Percentiles rank a stretch among this genome's conserved stretches.
Conservation (phyloP, 2,888 invertebrate genomes). For the Monopis laevigella region DNA sequence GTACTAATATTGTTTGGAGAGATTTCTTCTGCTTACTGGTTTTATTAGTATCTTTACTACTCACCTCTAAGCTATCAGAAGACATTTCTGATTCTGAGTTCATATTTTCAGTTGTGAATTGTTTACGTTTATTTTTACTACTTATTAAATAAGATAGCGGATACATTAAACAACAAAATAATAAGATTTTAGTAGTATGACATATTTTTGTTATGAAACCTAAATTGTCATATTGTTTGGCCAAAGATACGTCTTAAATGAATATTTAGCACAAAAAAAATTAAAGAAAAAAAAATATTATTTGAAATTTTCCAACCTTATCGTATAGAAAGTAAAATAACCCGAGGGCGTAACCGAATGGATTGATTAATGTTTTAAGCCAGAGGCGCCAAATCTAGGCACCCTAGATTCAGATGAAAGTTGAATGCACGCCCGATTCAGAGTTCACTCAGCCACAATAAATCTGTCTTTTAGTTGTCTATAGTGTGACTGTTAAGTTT, state of each 20-base stretch:
- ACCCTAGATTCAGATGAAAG: constrained; percentile 6
- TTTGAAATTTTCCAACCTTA: too few species aligned
- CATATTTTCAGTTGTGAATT: constrained; percentile 34
- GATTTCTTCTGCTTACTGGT: constrained; percentile 15
- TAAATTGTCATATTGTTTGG: too few species aligned
- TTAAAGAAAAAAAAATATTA: too few species aligned
- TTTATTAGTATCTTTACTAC: constrained; percentile 29
- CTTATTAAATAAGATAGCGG: constrained; percentile 31
- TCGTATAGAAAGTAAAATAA: too few species aligned
- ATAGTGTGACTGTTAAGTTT: neutral
- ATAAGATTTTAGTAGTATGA: too few species aligned
- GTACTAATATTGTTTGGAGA: constrained; percentile 52
- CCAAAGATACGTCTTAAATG: too few species aligned
- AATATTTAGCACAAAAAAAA: too few species aligned
- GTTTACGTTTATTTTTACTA: constrained; percentile 18
- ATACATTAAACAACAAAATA: too few species aligned
- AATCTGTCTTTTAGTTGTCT: constrained; percentile 5
- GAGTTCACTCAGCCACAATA: constrained; percentile 11
- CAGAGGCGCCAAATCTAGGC: constrained; percentile 4
- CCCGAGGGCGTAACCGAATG: too few species aligned
- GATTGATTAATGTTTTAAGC: constrained; percentile 9
- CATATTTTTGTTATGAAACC: too few species aligned
- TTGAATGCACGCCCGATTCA: constrained; percentile 9
- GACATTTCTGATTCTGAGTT: constrained; percentile 35
- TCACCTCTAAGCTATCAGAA: constrained; percentile 45